phyloP scores from a whole-genome alignment of 2,797 vertebrate species.

The Corythornis leucogaster region DNA sequence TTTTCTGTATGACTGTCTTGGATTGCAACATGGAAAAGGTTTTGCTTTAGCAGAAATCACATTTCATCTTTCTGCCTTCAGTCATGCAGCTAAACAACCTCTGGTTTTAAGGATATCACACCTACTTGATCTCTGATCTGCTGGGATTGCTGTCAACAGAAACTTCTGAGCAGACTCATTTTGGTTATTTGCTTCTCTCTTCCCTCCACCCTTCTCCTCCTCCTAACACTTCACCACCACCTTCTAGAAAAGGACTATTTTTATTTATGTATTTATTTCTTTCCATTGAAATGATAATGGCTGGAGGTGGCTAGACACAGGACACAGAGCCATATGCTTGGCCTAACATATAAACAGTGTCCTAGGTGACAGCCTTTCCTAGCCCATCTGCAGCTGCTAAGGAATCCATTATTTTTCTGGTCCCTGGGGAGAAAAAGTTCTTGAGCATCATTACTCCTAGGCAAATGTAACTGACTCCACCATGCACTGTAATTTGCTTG shows the following conservation, averaged over 20 bases:
- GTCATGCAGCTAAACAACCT: neutral
- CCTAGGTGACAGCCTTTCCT: conserved; percentile 86
- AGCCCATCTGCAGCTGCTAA: conserved; percentile 85
- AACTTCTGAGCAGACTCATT: neutral
- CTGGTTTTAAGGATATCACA: conserved; percentile 31
- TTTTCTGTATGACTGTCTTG: neutral
- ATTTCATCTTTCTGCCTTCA: conserved; percentile 38
- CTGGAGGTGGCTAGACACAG: conserved; percentile 67
- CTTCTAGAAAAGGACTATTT: neutral
- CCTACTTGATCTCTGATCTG: conserved; percentile 3
- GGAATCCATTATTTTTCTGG: conserved; percentile 91
- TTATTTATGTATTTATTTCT: conserved; percentile 49
- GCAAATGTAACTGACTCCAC: conserved; percentile 97
- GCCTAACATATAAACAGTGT: conserved; percentile 82
- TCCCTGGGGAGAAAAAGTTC: conserved; percentile 89
- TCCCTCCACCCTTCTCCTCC: neutral
- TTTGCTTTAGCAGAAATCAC: conserved; percentile 18
- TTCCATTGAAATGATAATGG: conserved; percentile 51
- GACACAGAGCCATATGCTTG: conserved; percentile 74
- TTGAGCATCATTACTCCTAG: conserved; percentile 94
- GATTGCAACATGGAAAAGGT: neutral
- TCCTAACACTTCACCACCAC: neutral
- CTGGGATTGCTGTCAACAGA: neutral
- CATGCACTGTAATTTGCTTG: conserved; percentile 96
- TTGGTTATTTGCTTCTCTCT: neutral